Evolutionary conservation across 2,113 vertebrate genomes (phyloP).

Genomic region (Progne subis): DNA sequence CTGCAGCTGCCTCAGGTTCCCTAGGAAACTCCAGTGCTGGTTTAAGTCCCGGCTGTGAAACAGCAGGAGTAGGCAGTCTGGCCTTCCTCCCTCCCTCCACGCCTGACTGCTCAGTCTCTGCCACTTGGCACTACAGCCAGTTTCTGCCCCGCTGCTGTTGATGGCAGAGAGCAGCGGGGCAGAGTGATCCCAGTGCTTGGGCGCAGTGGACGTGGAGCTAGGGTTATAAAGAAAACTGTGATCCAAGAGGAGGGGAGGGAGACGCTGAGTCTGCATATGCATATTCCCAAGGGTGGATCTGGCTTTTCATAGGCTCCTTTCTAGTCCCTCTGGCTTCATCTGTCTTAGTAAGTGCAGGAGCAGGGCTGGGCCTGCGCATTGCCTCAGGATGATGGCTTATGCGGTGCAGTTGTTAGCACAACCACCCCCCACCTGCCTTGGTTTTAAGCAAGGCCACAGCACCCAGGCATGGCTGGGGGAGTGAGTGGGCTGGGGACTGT

Average conservation of each 20-base stretch:
- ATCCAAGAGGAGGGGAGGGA: background rate
- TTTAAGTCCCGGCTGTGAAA: background rate
- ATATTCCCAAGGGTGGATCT: background rate
- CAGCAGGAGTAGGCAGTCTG: background rate
- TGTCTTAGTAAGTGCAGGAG: background rate
- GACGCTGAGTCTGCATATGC: fast-evolving
- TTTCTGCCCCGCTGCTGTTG: background rate
- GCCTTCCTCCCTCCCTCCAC: background rate
- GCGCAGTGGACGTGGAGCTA: background rate
- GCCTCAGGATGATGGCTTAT: background rate
- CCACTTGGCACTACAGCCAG: background rate
- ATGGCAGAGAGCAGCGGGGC: background rate
- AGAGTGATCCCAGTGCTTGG: background rate
- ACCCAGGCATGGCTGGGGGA: background rate
- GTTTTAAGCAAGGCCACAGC: background rate
- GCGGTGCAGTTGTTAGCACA: fast-evolving
- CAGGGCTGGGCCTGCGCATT: background rate
- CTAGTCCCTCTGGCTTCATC: background rate
- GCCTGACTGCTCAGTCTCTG: background rate
- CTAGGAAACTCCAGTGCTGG: background rate
- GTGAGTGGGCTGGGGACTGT: background rate
- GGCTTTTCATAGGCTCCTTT: background rate
- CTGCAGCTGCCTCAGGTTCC: slow-evolving; percentile 1
- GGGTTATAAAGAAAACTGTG: background rate
- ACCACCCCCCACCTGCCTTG: background rate